These are phyloP conservation scores for Monodelphis domestica DNA, from an alignment of 2,797 vertebrate genomes.

Conservation along the genomic window DNA sequence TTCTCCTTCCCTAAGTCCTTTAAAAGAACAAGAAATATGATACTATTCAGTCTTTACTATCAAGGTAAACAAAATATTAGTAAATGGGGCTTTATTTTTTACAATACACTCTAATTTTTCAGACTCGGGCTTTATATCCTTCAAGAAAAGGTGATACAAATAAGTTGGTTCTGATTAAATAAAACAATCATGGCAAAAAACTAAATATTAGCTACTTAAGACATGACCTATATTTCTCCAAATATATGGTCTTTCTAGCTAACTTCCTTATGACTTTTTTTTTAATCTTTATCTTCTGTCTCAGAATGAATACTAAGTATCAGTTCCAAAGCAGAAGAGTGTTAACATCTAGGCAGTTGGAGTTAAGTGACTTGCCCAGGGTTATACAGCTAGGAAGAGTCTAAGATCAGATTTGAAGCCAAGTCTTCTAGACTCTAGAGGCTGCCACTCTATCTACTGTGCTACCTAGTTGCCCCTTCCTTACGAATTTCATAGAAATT, in stretches of 20 bases:
- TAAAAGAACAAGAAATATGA: not conserved
- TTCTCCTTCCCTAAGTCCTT: not conserved
- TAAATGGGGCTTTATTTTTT: not conserved
- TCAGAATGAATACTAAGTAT: too few relatives aligned
- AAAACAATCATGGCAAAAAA: conserved; percentile 26
- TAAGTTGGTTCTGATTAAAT: conserved; percentile 21
- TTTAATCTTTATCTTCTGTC: too few relatives aligned
- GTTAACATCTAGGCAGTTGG: too few relatives aligned
- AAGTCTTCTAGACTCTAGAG: too few relatives aligned
- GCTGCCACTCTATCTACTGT: too few relatives aligned
- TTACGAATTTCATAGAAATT: conserved; percentile 25
- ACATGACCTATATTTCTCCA: conserved; percentile 7
- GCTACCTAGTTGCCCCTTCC: too few relatives aligned
- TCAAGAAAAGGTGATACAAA: not conserved
- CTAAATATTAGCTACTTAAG: not conserved
- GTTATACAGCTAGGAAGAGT: too few relatives aligned
- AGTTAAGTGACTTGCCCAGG: too few relatives aligned
- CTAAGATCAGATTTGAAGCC: too few relatives aligned
- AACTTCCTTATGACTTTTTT: not conserved
- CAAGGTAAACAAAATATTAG: not conserved
- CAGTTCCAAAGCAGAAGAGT: too few relatives aligned
- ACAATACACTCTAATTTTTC: not conserved
- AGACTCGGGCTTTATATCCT: not conserved
- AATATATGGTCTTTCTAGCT: conserved; percentile 7
- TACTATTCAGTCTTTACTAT: not conserved